Evolutionary conservation across 2,113 vertebrate genomes (phyloP).

Genomic region (Barnardius zonarius): DNA sequence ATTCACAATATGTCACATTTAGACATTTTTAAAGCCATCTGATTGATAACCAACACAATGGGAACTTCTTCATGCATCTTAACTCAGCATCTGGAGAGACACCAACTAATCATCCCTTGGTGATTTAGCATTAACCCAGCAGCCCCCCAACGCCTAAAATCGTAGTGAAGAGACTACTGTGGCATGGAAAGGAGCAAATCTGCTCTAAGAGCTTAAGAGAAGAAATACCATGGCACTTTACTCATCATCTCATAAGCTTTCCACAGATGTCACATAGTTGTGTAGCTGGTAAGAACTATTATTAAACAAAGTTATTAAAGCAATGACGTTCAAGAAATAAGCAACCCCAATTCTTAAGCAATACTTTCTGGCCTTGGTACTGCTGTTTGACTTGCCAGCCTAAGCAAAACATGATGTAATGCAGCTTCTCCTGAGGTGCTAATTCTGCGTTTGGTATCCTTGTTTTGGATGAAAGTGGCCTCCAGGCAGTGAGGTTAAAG

Average conservation of each 20-base stretch:
- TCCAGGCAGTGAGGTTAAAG: background rate
- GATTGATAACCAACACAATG: background rate
- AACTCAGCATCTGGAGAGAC: background rate
- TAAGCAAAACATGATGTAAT: background rate
- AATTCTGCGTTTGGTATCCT: background rate
- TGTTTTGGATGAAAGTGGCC: background rate
- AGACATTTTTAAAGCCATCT: background rate
- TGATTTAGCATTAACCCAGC: background rate
- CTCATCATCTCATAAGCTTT: background rate
- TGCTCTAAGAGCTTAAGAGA: background rate
- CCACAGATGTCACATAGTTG: conserved; percentile 8
- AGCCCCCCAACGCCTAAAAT: background rate
- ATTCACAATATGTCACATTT: background rate
- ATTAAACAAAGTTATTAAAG: conserved; percentile 39
- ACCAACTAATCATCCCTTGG: background rate
- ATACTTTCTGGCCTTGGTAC: background rate
- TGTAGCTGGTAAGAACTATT: conserved; percentile 1
- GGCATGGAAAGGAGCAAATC: background rate
- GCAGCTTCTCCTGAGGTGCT: background rate
- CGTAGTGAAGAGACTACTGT: background rate
- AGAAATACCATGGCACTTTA: background rate
- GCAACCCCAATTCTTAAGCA: background rate
- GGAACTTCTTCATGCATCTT: background rate
- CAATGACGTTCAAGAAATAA: conserved; percentile 35
- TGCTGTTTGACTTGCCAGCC: background rate